Conservation (phyloP, 2,113 vertebrate genomes). For the Microcebus griseorufus region DNA sequence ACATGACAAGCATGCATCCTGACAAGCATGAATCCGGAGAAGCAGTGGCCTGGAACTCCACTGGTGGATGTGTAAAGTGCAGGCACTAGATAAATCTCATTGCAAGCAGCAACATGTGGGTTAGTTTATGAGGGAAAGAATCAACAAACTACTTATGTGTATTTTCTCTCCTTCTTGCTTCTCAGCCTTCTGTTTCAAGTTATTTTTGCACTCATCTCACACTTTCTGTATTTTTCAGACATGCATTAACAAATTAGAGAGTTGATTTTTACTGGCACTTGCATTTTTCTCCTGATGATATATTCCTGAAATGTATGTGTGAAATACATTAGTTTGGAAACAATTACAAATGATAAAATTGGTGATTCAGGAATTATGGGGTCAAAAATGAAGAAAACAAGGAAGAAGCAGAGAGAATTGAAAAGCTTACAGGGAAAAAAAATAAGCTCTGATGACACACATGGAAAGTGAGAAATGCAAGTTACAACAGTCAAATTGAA, state of each 20-base stretch:
- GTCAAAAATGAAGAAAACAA: slow-evolving; percentile 47
- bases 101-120: background rate
- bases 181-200: slow-evolving; percentile 68
- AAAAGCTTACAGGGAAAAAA: background rate
- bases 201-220: slow-evolving; percentile 71
- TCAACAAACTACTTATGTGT: slow-evolving; percentile 35
- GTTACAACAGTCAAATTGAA: slow-evolving; percentile 14
- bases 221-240: slow-evolving; percentile 66
- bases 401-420: background rate
- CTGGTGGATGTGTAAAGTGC: background rate
- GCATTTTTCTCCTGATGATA: slow-evolving; percentile 25
- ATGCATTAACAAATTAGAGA: slow-evolving; percentile 49
- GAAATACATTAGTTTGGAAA: slow-evolving; percentile 62
- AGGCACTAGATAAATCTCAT: background rate
- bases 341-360: slow-evolving; percentile 44
- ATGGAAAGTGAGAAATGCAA: slow-evolving; percentile 37
- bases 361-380: slow-evolving; percentile 1
- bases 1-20: background rate
- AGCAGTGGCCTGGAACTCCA: background rate
- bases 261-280: slow-evolving; percentile 28
- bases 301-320: slow-evolving; percentile 3
- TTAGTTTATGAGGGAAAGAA: background rate
- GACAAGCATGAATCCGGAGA: background rate
- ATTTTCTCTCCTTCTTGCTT: slow-evolving; percentile 39
- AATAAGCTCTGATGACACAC: background rate